Evolutionary conservation across 2,797 vertebrate genomes (phyloP), one percentile per base, ranked within the genome.

Genomic region (Bradypus variegatus): DNA sequence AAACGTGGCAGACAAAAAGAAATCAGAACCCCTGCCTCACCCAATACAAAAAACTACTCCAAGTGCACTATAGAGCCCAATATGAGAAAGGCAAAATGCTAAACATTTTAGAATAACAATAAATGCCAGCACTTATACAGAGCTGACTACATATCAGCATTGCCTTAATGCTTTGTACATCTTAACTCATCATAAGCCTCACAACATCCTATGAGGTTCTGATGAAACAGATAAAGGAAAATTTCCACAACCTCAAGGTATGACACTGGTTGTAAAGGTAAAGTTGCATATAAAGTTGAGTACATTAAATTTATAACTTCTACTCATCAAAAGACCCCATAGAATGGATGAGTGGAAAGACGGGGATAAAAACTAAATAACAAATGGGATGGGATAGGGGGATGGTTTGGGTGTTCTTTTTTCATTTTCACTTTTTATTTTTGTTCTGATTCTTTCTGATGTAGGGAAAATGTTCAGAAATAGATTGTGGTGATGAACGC

Each of bases 101-200:
- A 3, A 82, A 73, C 60, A 11, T 10, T n/a, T 75, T 14, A 80
- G 76, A 55, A 62, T 15, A 36, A 11, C 13, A n/a, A 19, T 50
- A 15, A 25, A 8, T 2, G 29, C 33, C 36, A 10, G 13, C 29
- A 9, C 27, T 21, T 7, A 4, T 6, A 15, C 29, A 45, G 88
- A 15, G n/a, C 65, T n/a, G 16, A n/a, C 38, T 14, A 9, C 10
- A 1, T 3, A 41, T 55, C 62, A 41, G 38, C 13, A 0, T 2
- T 0, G 45, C 55, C 58, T 5, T 33, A 33, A 12, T 2, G 15
- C 53, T 64, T 27, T 15, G 23, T 11, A 5, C 25, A 6, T 14
- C 45, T 19, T 16, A 21, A 23, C 27, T 60, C 80, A 38, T 31
- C 64, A 21, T 8, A 2, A 53, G 67, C 80, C 65, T 83, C 67